Evolutionary conservation across 2,113 vertebrate genomes (phyloP).

Genomic region (Pygoscelis antarcticus): DNA sequence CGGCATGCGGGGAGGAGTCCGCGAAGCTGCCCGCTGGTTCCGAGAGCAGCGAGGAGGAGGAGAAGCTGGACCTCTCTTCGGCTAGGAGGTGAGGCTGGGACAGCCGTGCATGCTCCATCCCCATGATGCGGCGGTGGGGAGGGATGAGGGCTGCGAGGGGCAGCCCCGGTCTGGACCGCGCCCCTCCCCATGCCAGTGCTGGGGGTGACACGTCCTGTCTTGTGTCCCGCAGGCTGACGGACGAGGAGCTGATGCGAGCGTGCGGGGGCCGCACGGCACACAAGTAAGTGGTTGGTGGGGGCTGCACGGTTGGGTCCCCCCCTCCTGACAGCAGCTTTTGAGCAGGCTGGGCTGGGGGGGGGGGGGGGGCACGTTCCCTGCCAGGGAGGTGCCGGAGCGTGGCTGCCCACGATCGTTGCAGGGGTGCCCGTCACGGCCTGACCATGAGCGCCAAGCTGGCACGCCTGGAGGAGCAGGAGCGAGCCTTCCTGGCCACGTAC

Average conservation of each 20-base stretch:
- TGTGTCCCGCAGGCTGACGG: slow-evolving; percentile 77
- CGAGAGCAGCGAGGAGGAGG: slow-evolving; percentile 76
- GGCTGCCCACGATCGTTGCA: neutral
- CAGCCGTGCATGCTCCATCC: accelerated
- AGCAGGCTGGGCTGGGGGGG: neutral
- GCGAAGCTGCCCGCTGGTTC: slow-evolving; percentile 1
- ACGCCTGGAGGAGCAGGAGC: slow-evolving; percentile 90
- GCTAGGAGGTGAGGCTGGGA: slow-evolving; percentile 70
- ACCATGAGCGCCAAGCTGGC: slow-evolving; percentile 94
- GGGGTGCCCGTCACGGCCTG: slow-evolving; percentile 88
- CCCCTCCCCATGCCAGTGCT: accelerated
- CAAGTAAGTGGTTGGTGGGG: slow-evolving; percentile 79
- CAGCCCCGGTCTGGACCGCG: accelerated
- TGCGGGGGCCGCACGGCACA: slow-evolving; percentile 93
- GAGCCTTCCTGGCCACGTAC: slow-evolving; percentile 84
- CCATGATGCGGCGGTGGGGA: accelerated
- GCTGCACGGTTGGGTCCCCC: accelerated
- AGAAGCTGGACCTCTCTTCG: slow-evolving; percentile 81
- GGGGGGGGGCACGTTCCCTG: accelerated
- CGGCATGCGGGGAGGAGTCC: slow-evolving; percentile 75
- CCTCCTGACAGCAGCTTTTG: neutral
- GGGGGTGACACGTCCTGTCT: neutral
- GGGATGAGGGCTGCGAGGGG: accelerated
- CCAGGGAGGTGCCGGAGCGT: neutral
- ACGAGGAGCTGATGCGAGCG: slow-evolving; percentile 82